These are phyloP conservation scores for Cosmia trapezina DNA, from an alignment of 2,888 invertebrate species.

Conservation along the genomic window DNA sequence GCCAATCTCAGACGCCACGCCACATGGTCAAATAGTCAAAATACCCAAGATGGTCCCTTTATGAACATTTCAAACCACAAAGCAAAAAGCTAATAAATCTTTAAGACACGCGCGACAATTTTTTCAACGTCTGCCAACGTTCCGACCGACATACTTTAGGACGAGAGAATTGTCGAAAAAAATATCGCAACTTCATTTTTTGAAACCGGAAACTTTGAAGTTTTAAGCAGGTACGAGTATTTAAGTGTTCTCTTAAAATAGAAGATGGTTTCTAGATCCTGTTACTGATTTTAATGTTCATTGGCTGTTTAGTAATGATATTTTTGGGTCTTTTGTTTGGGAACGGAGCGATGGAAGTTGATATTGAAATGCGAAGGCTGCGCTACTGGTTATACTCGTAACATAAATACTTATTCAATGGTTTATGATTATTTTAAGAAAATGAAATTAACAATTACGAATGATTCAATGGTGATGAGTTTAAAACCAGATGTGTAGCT, in stretches of 20 bases:
- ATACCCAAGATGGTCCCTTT: slow-evolving; percentile 33
- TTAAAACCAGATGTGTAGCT: neutral
- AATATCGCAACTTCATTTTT: slow-evolving; percentile 32
- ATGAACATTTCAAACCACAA: slow-evolving; percentile 15
- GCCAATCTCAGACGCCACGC: slow-evolving; percentile 7
- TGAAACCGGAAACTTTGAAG: slow-evolving; percentile 46
- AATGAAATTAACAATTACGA: no score
- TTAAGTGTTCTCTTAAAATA: slow-evolving; percentile 37
- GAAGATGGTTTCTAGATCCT: slow-evolving; percentile 34
- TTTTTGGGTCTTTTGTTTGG: neutral
- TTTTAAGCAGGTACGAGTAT: slow-evolving; percentile 52
- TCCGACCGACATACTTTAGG: slow-evolving; percentile 42
- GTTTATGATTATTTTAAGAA: no score
- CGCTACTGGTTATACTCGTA: no score
- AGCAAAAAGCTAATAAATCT: slow-evolving; percentile 56
- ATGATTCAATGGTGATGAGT: neutral
- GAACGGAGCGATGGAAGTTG: no score
- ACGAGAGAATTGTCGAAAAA: slow-evolving; percentile 37
- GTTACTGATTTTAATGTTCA: slow-evolving; percentile 11
- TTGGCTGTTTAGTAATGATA: neutral
- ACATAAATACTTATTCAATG: no score
- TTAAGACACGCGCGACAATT: slow-evolving; percentile 60
- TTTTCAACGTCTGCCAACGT: slow-evolving; percentile 54
- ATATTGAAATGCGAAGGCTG: no score
- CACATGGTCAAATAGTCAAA: slow-evolving; percentile 47